Evolutionary conservation across 2,888 invertebrate genomes (phyloP), one percentile per base, ranked within the genome.

Genomic region (Brachyopa scutellaris): DNA sequence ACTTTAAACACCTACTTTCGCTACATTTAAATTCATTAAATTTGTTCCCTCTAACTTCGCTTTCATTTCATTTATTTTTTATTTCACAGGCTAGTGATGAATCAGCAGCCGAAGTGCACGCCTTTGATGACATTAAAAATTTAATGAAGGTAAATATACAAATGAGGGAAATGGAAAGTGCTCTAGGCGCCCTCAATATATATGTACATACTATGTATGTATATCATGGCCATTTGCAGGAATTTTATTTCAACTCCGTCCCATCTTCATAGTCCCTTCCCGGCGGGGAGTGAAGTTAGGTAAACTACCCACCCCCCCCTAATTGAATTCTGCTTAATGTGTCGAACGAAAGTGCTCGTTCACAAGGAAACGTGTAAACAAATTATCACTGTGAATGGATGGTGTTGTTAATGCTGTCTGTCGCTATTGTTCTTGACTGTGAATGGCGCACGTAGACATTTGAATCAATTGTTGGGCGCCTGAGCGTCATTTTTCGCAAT

Each of bases 121-220:
- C 93, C 67, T 93, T 93, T 87, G 93, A 93, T 88, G 93, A 93
- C 88, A 92, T 93, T 92, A 93, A 93, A 88, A 93, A 92, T 88
- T 90, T 93, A 85, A 93, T 93, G 87, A 91, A 91, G 90, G 93
- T 93, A 92, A 89, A 57, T 84, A 82, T 55, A 36, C 42, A 57
- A 61, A 51, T 33, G 51, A 31, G 42, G 21, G 23, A 15, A 23
- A 33, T 53, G 17, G 21, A 17, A n/a, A 29, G 13, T 84, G 70
- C 55, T 70, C 62, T 59, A 26, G 26, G 45, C 19, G 11, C 15
- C 17, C 9, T 36, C 13, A 19, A 36, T 26, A 26, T 53, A 21
- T n/a, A n/a, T n/a, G n/a, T n/a, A n/a, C n/a, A n/a, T n/a, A n/a
- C n/a, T n/a, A n/a, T n/a, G n/a, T n/a, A n/a, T n/a, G n/a, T n/a